Percentiles rank a stretch among this genome's conserved stretches.
Conservation (phyloP, 2,113 vertebrate species). For the Bungarus multicinctus region DNA sequence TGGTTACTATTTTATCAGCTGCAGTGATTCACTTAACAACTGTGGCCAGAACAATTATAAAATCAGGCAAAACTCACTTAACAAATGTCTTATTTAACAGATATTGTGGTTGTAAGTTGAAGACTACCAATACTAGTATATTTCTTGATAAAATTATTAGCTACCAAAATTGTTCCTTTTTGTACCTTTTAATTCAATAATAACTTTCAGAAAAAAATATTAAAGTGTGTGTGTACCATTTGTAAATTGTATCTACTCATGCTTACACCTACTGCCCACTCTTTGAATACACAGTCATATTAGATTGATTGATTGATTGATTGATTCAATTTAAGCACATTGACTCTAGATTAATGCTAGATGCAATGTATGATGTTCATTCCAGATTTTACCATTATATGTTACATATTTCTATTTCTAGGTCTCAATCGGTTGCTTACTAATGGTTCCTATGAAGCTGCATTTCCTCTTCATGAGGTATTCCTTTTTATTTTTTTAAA, state of each 20-base stretch:
- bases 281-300: background rate
- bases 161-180: background rate
- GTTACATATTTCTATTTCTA: constrained; percentile 59
- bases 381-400: constrained; percentile 41
- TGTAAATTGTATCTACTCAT: background rate
- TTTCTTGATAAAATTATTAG: background rate
- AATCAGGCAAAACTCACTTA: background rate
- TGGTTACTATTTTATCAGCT: background rate
- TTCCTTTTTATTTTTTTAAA: constrained; percentile 27
- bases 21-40: background rate
- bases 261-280: background rate
- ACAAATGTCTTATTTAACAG: background rate
- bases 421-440: constrained; percentile 92
- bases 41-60: background rate
- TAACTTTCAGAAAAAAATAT: background rate
- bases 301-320: background rate
- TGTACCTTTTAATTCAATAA: constrained; percentile 2
- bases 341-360: background rate
- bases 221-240: background rate
- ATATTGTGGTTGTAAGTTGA: background rate
- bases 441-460: constrained; percentile 92
- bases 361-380: background rate
- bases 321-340: background rate
- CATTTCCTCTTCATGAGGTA: constrained; percentile 97
- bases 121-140: background rate